Base-by-base conservation (phyloP, 2,888 invertebrate species). In the Euzophera pinguis region DNA sequence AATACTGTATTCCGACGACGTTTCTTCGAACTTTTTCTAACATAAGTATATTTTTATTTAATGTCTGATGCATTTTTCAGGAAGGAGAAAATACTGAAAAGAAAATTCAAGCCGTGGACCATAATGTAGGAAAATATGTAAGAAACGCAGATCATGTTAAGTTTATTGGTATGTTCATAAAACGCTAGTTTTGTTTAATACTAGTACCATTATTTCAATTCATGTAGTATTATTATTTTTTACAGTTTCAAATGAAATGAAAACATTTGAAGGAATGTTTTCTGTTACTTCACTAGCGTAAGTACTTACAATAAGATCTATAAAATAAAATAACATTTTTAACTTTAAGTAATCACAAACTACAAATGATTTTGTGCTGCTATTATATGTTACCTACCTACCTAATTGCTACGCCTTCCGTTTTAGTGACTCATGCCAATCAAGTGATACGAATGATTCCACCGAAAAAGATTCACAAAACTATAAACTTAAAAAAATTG, bases 221-320 rank as follows among this genome's bases (percentile, higher is more conserved):
- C 3, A 34, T 34, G 1, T 10, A 41, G 2, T 9, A 17, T 12
- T 9, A 9, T 43, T 3, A n/a, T 43, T 27, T 1, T 5, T 3
- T 27, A 12, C 13, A 45, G 42, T 50, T 42, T 42, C 49, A 49
- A 39, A 49, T n/a, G 49, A 49, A 29, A 39, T 29, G 16, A 49
- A 49, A 49, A 27, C 14, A 39, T 22, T 39, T 3, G 42, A 49
- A 17, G 27, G 13, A 37, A 22, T 13, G n/a, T 35, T 47, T 35
- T 35, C 35, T 13, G 5, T 12, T 7, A 17, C 35, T 35, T 8
- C 13, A 38, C 22, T 13, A 2, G 48, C 37, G 49, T 49, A 39
- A 49, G 49, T 49, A 29, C 10, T 22, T 3, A 22, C 22, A 22
- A 3, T 22, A 22, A 22, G 22, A 22, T n/a, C n/a, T n/a, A n/a